Conservation (phyloP, 2,888 invertebrate genomes). For the Hydroisotoma schaefferi region DNA sequence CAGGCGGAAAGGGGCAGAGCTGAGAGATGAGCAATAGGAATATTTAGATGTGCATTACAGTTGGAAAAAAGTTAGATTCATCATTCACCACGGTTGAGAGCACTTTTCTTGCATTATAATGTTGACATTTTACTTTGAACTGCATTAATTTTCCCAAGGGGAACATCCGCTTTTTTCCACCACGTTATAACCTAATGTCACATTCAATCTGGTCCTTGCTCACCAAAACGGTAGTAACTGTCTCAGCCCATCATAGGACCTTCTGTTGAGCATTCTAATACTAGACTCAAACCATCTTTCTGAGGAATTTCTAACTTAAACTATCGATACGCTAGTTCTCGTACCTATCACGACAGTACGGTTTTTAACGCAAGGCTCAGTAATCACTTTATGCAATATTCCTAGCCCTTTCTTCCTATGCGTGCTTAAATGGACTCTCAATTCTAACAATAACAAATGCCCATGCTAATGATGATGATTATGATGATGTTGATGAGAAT, state of each 20-base stretch:
- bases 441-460: too few species aligned
- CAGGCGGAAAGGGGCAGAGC: too few species aligned
- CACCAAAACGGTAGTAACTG: conserved; percentile 38
- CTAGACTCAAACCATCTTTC: not conserved
- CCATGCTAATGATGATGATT: too few species aligned
- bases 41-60: conserved; percentile 11
- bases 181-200: conserved; percentile 41
- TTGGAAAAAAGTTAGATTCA: conserved; percentile 33
- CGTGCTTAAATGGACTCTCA: too few species aligned
- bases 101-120: conserved; percentile 47
- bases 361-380: too few species aligned
- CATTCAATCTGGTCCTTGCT: conserved; percentile 34
- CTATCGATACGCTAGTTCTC: too few species aligned
- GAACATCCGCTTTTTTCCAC: conserved; percentile 42
- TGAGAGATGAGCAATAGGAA: too few species aligned
- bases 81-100: conserved; percentile 46
- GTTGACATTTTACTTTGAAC: conserved; percentile 49
- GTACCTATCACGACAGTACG: too few species aligned
- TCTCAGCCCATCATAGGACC: conserved; percentile 27
- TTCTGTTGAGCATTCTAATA: not conserved
- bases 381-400: too few species aligned
- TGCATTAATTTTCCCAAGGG: conserved; percentile 49
- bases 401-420: too few species aligned
- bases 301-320: not conserved
- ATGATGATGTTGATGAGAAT: too few species aligned